These are phyloP conservation scores for Euleptes europaea DNA, from an alignment of 2,113 vertebrate species.

Conservation along the genomic window DNA sequence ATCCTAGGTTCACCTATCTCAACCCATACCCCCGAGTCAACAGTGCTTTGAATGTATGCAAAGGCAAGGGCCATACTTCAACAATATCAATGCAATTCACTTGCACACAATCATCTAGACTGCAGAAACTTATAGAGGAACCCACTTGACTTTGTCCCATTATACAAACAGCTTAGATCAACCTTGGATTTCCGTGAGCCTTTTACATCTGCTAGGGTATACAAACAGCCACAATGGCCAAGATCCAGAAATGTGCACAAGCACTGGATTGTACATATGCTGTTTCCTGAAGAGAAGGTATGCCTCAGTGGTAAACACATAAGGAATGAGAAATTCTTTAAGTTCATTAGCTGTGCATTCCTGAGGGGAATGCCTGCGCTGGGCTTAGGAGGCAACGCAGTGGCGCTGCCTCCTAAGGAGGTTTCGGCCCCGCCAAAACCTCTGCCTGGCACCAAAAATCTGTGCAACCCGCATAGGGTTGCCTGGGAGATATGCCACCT, in stretches of 20 bases:
- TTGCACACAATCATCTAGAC: background rate
- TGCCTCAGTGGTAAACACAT: too few relatives aligned
- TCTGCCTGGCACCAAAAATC: too few relatives aligned
- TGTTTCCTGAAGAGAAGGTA: too few relatives aligned
- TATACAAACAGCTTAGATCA: background rate
- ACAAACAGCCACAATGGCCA: background rate
- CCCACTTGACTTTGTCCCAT: slow-evolving; percentile 24
- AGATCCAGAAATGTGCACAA: background rate
- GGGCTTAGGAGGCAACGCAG: too few relatives aligned
- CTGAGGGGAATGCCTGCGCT: too few relatives aligned
- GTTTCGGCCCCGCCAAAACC: too few relatives aligned
- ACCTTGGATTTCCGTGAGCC: background rate
- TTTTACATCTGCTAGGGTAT: background rate
- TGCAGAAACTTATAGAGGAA: slow-evolving; percentile 13
- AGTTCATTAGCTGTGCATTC: too few relatives aligned
- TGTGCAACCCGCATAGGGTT: too few relatives aligned
- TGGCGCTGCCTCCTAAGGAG: too few relatives aligned
- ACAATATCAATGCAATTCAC: slow-evolving; percentile 46
- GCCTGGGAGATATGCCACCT: too few relatives aligned
- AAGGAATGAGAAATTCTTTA: too few relatives aligned
- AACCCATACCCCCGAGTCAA: slow-evolving; percentile 53
- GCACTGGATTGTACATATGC: background rate
- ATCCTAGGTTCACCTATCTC: slow-evolving; percentile 7
- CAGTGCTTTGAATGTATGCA: slow-evolving; percentile 13
- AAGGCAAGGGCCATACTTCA: slow-evolving; percentile 32